phyloP scores from a whole-genome alignment of 2,888 invertebrate genomes.

The Agrenia bidenticulata region DNA sequence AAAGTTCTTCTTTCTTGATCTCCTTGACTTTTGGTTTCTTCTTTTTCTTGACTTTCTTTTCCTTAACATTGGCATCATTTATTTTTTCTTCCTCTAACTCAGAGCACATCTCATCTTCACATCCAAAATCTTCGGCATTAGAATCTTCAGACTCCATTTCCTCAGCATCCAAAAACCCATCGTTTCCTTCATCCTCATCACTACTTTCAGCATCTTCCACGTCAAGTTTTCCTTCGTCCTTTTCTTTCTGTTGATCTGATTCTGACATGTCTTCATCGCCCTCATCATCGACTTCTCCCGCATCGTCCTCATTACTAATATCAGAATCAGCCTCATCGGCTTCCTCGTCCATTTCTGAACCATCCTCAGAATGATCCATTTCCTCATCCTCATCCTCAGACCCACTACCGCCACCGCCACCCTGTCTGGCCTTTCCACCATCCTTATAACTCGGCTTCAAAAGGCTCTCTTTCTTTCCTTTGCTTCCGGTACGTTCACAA shows the following conservation, averaged over 20 bases:
- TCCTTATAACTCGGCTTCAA: slow-evolving; percentile 19
- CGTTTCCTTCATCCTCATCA: slow-evolving; percentile 39
- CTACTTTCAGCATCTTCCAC: slow-evolving; percentile 40
- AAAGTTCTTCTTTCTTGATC: slow-evolving; percentile 58
- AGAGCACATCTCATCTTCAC: slow-evolving; percentile 40
- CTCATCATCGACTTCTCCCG: slow-evolving; percentile 49
- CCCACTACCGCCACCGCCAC: slow-evolving; percentile 7
- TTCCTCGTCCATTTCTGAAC: slow-evolving; percentile 15
- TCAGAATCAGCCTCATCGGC: slow-evolving; percentile 11
- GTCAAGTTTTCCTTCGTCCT: slow-evolving; percentile 39
- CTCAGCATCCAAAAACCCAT: slow-evolving; percentile 20
- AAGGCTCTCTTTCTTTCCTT: slow-evolving; percentile 36
- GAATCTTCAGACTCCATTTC: slow-evolving; percentile 48
- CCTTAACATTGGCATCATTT: too few relatives aligned
- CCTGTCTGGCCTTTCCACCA: slow-evolving; percentile 7
- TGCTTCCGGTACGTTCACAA: slow-evolving; percentile 60
- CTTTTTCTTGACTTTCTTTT: slow-evolving; percentile 34
- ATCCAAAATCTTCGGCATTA: slow-evolving; percentile 41
- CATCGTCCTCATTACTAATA: slow-evolving; percentile 18
- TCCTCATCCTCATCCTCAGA: slow-evolving; percentile 25
- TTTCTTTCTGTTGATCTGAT: slow-evolving; percentile 36
- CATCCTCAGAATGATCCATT: slow-evolving; percentile 10
- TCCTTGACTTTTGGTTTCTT: slow-evolving; percentile 40
- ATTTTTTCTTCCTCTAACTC: slow-evolving; percentile 43
- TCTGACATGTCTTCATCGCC: slow-evolving; percentile 55